Percentiles rank a stretch among this genome's conserved stretches.
Conservation (phyloP, 2,113 vertebrate genomes). For the Myanophis thanlyinensis region DNA sequence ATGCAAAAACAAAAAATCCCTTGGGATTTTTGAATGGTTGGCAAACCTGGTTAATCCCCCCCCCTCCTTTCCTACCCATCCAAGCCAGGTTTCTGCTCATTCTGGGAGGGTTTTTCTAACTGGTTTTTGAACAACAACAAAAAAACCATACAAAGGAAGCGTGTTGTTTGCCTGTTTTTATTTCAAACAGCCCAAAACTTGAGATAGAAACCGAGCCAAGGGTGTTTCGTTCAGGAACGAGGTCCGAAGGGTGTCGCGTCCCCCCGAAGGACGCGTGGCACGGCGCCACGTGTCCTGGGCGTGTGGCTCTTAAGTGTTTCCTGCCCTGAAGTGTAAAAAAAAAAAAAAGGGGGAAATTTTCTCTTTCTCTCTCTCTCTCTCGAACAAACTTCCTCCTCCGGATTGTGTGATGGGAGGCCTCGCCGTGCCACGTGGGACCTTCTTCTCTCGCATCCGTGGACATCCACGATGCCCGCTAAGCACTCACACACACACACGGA, state of each 20-base stretch:
- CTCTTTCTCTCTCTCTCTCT: not conserved
- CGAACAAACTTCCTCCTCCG: not conserved
- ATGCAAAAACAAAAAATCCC: not conserved
- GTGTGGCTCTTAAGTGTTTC: not conserved
- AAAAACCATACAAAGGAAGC: not conserved
- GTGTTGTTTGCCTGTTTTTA: not conserved
- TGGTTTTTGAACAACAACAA: not conserved
- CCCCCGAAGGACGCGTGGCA: not conserved
- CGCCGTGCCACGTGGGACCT: not conserved
- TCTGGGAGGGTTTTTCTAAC: not conserved
- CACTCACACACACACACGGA: rapidly evolving
- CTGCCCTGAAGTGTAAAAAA: not conserved
- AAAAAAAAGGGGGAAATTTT: no score
- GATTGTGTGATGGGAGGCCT: not conserved
- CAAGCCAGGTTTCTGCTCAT: not conserved
- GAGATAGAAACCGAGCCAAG: not conserved
- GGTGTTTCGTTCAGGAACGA: not conserved
- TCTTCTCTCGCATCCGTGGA: not conserved
- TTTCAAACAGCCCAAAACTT: not conserved
- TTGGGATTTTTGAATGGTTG: rapidly evolving
- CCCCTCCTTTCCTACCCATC: not conserved
- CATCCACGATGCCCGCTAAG: rapidly evolving
- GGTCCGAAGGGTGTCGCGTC: no score
- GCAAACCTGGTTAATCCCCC: not conserved
- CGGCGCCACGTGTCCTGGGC: rapidly evolving